These are phyloP conservation scores for Macroteleia sp. DNA, from an alignment of 2,888 invertebrate species.

Conservation along the genomic window DNA sequence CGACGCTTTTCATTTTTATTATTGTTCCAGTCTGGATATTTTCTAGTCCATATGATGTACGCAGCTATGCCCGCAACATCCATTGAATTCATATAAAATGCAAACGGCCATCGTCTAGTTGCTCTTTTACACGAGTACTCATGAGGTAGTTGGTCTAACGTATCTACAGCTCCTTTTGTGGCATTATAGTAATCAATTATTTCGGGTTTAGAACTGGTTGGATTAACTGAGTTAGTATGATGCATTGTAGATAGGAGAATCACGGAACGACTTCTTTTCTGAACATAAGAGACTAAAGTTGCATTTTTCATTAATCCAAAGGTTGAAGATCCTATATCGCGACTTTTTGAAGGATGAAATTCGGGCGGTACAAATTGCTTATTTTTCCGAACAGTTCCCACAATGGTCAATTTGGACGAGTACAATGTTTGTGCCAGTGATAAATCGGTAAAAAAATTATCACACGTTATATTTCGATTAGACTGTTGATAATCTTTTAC, in stretches of 20 bases:
- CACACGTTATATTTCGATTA: conserved; percentile 30
- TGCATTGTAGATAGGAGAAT: conserved; percentile 16
- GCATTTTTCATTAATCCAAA: conserved; percentile 18
- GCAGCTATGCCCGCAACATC: conserved; percentile 25
- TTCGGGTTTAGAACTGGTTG: conserved; percentile 23
- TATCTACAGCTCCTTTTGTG: conserved; percentile 30
- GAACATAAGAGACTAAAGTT: conserved; percentile 7
- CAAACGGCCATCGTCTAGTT: conserved; percentile 27
- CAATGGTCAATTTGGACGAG: conserved; percentile 22
- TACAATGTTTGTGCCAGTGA: conserved; percentile 12
- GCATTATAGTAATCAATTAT: conserved; percentile 28
- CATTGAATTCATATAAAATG: conserved; percentile 22
- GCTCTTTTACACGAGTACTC: conserved; percentile 25
- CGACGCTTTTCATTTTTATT: conserved; percentile 21
- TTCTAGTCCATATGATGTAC: conserved; percentile 23
- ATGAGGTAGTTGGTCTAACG: conserved; percentile 26
- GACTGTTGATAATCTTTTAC: conserved; percentile 6
- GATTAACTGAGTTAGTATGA: too few relatives aligned
- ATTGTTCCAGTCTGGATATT: conserved; percentile 17
- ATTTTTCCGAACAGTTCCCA: conserved; percentile 25
- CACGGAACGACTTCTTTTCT: conserved; percentile 5
- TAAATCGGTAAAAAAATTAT: conserved; percentile 26
- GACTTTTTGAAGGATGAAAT: conserved; percentile 25
- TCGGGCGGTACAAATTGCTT: conserved; percentile 32
- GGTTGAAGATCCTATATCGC: background rate